phyloP scores from a whole-genome alignment of 1,140 invertebrate genomes.

The Brevipalpus yothersi region DNA sequence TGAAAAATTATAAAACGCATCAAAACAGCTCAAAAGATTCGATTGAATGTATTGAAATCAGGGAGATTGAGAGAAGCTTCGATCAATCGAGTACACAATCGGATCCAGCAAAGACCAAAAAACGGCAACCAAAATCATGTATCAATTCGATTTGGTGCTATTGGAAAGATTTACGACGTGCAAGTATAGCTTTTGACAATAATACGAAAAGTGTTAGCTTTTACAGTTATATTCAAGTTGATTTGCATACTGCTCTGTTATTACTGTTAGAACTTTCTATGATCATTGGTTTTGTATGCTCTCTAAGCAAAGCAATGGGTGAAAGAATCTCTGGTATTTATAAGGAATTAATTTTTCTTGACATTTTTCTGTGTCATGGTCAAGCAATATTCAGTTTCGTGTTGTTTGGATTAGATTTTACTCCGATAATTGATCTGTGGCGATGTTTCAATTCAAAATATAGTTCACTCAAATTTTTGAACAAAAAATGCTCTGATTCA shows the following conservation, averaged over 20 bases:
- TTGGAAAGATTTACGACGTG: not conserved
- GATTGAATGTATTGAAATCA: too few species aligned
- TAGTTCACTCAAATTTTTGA: conserved; percentile 25
- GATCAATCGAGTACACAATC: not conserved
- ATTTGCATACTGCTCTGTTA: conserved; percentile 56
- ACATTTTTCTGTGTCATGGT: conserved; percentile 62
- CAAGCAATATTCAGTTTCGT: conserved; percentile 58
- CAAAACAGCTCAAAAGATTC: too few species aligned
- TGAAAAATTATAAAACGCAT: too few species aligned
- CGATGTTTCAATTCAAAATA: not conserved
- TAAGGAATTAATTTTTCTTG: conserved; percentile 67
- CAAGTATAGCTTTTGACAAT: not conserved
- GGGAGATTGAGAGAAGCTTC: too few species aligned
- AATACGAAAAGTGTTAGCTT: not conserved
- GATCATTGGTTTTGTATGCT: conserved; percentile 63
- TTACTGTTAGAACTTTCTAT: conserved; percentile 54
- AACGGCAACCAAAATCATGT: not conserved
- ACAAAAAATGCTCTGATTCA: conserved; percentile 25
- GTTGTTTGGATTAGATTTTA: conserved; percentile 53
- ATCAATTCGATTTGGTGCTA: not conserved
- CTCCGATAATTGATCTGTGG: conserved; percentile 29
- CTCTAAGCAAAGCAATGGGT: conserved; percentile 56
- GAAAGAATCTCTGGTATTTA: conserved; percentile 66
- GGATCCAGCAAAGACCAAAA: not conserved
- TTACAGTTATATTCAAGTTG: conserved; percentile 32